Conservation (phyloP, 2,888 invertebrate species). For the Parapristionchus giblindavisi region DNA sequence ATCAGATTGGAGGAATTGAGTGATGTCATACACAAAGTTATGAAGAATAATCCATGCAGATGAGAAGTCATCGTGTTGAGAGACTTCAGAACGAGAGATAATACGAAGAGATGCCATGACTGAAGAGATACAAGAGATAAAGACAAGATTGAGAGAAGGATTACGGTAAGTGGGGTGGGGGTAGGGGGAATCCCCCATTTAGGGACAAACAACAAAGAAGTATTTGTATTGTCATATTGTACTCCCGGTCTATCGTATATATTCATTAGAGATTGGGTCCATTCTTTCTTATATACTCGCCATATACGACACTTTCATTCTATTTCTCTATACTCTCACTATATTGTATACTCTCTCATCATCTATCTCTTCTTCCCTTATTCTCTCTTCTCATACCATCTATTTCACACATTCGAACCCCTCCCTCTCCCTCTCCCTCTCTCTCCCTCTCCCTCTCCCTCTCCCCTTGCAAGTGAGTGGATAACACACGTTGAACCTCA, state of each 20-base stretch:
- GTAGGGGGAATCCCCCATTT: background rate
- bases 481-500: too few species aligned
- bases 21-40: constrained; percentile 55
- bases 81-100: constrained; percentile 52
- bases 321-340: too few species aligned
- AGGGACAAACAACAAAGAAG: too few species aligned
- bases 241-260: too few species aligned
- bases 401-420: too few species aligned
- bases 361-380: background rate
- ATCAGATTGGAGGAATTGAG: constrained; percentile 51
- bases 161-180: background rate
- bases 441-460: constrained; percentile 1
- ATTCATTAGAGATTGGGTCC: too few species aligned
- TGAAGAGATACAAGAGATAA: too few species aligned
- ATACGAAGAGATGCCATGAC: constrained; percentile 35
- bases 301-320: too few species aligned
- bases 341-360: too few species aligned
- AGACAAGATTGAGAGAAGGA: background rate
- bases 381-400: background rate
- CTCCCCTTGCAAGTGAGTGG: background rate
- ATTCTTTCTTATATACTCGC: too few species aligned
- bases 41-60: constrained; percentile 54
- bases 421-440: background rate
- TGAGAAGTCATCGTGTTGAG: constrained; percentile 43
- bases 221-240: too few species aligned